Conservation (phyloP, 1,140 invertebrate genomes). For the Marisa cornuarietis region DNA sequence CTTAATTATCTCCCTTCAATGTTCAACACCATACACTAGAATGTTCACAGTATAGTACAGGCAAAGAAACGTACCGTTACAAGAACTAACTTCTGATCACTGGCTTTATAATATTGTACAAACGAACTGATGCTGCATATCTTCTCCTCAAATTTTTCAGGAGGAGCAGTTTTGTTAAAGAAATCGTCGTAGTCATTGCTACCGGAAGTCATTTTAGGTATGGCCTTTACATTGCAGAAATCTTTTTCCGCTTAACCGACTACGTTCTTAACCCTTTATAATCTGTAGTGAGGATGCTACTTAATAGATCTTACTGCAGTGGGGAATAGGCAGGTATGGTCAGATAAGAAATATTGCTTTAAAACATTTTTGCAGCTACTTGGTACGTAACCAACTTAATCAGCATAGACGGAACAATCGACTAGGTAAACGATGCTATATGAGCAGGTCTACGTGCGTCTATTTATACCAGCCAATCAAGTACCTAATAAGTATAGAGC, state of each 20-base stretch:
- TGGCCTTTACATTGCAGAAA: not conserved
- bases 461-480: too few species aligned
- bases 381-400: too few species aligned
- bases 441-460: too few species aligned
- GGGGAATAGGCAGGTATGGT: too few species aligned
- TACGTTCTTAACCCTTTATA: not conserved
- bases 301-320: too few species aligned
- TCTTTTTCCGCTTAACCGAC: not conserved
- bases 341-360: too few species aligned
- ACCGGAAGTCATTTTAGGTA: not conserved
- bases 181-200: conserved; percentile 21
- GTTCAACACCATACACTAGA: not conserved
- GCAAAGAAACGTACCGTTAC: conserved; percentile 76
- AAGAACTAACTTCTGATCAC: conserved; percentile 76
- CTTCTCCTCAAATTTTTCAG: conserved; percentile 78
- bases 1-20: not conserved
- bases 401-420: too few species aligned
- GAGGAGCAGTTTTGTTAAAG: conserved; percentile 56
- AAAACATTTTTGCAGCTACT: too few species aligned
- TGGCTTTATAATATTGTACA: conserved; percentile 73
- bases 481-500: too few species aligned
- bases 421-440: too few species aligned
- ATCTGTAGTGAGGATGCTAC: too few species aligned
- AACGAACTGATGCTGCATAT: conserved; percentile 78
- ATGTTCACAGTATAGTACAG: not conserved